phyloP scores from a whole-genome alignment of 2,113 vertebrate genomes.

The Varanus komodoensis region DNA sequence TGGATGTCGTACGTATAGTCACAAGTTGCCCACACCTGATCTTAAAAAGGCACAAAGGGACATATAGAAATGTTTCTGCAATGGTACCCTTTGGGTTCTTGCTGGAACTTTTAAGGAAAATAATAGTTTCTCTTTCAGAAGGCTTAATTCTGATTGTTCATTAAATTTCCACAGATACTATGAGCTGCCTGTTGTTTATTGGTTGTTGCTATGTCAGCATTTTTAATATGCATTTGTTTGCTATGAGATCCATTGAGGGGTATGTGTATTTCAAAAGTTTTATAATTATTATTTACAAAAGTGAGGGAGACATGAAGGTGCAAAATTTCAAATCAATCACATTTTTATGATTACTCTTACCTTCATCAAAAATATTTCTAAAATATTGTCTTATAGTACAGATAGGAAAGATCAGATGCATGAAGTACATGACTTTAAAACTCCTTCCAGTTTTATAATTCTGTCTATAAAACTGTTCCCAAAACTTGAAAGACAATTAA shows the following conservation, averaged over 20 bases:
- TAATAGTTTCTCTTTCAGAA: neutral
- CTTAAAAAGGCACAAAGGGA: neutral
- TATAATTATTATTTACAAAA: neutral
- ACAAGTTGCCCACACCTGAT: too few relatives aligned
- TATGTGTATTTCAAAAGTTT: neutral
- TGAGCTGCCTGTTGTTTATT: neutral
- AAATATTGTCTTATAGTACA: neutral
- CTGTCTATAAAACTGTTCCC: neutral
- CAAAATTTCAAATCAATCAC: neutral
- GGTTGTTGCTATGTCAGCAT: neutral
- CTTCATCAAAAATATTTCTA: neutral
- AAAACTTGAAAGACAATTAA: neutral
- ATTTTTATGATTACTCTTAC: neutral
- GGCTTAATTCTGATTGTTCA: neutral
- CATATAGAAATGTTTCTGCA: neutral
- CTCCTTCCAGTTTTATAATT: neutral
- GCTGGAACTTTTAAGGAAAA: neutral
- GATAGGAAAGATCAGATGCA: neutral
- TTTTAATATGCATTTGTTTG: neutral
- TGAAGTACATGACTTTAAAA: neutral
- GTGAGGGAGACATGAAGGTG: neutral
- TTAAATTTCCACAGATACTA: neutral
- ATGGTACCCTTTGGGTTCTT: neutral
- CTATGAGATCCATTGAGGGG: neutral
- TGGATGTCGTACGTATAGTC: too few relatives aligned